Evolutionary conservation across 2,113 vertebrate species (phyloP).

Genomic region (Sinocyclocheilus rhinocerous): DNA sequence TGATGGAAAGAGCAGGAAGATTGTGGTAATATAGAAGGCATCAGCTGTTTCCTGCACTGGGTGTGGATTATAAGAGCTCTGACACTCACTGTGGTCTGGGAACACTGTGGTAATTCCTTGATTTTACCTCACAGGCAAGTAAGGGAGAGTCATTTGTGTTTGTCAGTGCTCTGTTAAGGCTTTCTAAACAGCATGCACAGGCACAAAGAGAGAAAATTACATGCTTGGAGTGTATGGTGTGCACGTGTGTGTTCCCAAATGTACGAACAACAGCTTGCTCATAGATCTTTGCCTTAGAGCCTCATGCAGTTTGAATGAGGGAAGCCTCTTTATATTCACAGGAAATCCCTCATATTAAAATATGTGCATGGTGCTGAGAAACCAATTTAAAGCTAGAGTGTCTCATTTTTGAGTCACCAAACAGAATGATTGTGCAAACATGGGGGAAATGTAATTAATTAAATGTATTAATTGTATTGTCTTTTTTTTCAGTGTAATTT

Average conservation of each 20-base stretch:
- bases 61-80: slow-evolving; percentile 25
- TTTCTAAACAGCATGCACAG: slow-evolving; percentile 26
- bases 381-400: neutral
- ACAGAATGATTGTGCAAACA: neutral
- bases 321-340: slow-evolving; percentile 32
- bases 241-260: slow-evolving; percentile 4
- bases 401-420: neutral
- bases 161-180: slow-evolving; percentile 19
- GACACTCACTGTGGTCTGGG: slow-evolving; percentile 26
- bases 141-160: slow-evolving; percentile 14
- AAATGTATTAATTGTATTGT: too few relatives aligned
- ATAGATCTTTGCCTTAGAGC: slow-evolving; percentile 36
- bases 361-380: neutral
- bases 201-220: slow-evolving; percentile 31
- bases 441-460: neutral
- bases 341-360: slow-evolving; percentile 42
- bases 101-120: slow-evolving; percentile 35
- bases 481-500: too few relatives aligned
- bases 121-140: slow-evolving; percentile 23
- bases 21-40: slow-evolving; percentile 33
- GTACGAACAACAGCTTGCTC: slow-evolving; percentile 16
- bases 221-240: neutral
- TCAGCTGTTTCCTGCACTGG: slow-evolving; percentile 18
- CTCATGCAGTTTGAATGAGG: slow-evolving; percentile 9
- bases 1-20: slow-evolving; percentile 52